Conservation (phyloP, 1,140 invertebrate genomes). For the Phymastichus coffea region DNA sequence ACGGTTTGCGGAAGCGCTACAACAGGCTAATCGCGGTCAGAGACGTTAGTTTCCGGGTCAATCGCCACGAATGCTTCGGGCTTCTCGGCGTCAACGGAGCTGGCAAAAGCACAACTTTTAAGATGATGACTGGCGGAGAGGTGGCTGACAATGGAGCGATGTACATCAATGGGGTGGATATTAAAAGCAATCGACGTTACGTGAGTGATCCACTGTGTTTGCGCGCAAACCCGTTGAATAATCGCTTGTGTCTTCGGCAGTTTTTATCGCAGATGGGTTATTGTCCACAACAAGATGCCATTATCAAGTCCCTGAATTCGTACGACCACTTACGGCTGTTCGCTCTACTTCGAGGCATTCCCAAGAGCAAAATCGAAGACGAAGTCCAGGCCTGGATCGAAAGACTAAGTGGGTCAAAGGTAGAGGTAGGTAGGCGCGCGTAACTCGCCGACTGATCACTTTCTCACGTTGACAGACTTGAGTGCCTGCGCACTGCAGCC, state of each 20-base stretch:
- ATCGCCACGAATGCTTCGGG: conserved; percentile 79
- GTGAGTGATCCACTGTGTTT: too few relatives aligned
- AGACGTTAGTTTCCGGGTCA: conserved; percentile 66
- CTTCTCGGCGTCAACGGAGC: conserved; percentile 85
- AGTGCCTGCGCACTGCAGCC: conserved; percentile 36
- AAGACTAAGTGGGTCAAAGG: conserved; percentile 44
- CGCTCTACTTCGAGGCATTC: conserved; percentile 61
- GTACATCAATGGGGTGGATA: conserved; percentile 40
- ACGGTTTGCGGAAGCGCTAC: conserved; percentile 69
- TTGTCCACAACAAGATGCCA: conserved; percentile 67
- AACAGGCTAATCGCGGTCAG: conserved; percentile 69
- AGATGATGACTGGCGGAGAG: conserved; percentile 87
- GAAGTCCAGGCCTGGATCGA: conserved; percentile 42
- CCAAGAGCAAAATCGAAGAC: conserved; percentile 52
- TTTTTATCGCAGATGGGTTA: conserved; percentile 58
- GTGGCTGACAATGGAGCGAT: conserved; percentile 64
- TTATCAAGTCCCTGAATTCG: conserved; percentile 67
- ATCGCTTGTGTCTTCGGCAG: too few relatives aligned
- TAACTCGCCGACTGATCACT: too few relatives aligned
- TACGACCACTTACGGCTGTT: conserved; percentile 65
- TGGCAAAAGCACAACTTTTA: conserved; percentile 83
- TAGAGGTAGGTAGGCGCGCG: too few relatives aligned
- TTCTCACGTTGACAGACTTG: conserved; percentile 24
- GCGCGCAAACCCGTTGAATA: too few relatives aligned
- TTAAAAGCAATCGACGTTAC: conserved; percentile 52